Conservation (phyloP, 2,888 invertebrate genomes). For the Pheosia gnoma region DNA sequence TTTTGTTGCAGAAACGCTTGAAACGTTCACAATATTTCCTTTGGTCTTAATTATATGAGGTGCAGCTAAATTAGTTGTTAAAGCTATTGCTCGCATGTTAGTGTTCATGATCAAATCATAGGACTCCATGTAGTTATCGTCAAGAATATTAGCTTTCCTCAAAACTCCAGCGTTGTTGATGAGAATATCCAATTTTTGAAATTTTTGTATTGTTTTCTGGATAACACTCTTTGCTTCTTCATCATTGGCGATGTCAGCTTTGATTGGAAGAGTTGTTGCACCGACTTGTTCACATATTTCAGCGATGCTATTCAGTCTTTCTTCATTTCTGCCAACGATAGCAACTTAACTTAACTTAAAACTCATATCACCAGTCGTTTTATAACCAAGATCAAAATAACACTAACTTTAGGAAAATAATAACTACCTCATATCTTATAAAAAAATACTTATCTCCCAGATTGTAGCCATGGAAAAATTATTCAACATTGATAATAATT, state of each 20-base stretch:
- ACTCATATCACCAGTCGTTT: conserved; percentile 37
- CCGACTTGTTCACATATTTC: conserved; percentile 30
- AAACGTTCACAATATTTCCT: conserved; percentile 55
- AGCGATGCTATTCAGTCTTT: conserved; percentile 84
- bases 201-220: conserved; percentile 42
- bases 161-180: conserved; percentile 54
- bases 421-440: not conserved
- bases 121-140: conserved; percentile 26
- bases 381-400: not conserved
- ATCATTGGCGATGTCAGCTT: conserved; percentile 50
- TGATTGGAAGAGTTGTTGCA: conserved; percentile 37
- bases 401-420: not conserved
- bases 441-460: not conserved
- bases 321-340: conserved; percentile 86
- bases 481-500: too few relatives aligned
- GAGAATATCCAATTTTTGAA: conserved; percentile 48
- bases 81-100: conserved; percentile 47
- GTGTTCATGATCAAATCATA: conserved; percentile 49
- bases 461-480: too few relatives aligned
- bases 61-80: conserved; percentile 44
- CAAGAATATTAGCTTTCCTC: conserved; percentile 21
- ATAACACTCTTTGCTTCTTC: conserved; percentile 41
- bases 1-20: conserved; percentile 36
- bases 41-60: conserved; percentile 47
- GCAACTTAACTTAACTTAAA: too few relatives aligned